Percentiles rank a stretch among this genome's conserved stretches.
Evolutionary conservation across 2,113 vertebrate species (phyloP).

Genomic region (Nothocercus julius): DNA sequence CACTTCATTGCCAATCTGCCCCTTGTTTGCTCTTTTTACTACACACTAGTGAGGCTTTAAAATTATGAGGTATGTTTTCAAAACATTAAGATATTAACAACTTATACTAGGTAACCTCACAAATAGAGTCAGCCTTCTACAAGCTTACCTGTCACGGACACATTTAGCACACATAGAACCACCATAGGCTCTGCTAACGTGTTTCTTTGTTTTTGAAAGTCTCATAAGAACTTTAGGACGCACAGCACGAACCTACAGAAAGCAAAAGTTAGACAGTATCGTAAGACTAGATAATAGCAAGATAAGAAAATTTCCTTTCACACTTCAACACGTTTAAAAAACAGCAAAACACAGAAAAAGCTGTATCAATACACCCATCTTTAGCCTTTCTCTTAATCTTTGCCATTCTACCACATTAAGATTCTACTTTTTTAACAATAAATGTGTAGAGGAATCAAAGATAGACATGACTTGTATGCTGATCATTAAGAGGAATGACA

Average conservation of each 20-base stretch:
- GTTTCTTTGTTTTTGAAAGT: constrained; percentile 97
- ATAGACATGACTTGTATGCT: neutral
- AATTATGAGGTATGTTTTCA: fast-evolving
- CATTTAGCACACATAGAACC: constrained; percentile 99
- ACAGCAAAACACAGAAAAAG: neutral
- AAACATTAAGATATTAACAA: fast-evolving
- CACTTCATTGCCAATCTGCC: fast-evolving
- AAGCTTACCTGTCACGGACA: constrained; percentile 94
- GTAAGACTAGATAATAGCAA: fast-evolving
- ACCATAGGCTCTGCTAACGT: constrained; percentile 96
- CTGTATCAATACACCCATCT: fast-evolving
- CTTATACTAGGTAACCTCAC: fast-evolving
- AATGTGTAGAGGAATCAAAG: neutral
- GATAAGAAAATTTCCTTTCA: neutral
- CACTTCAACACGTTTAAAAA: neutral
- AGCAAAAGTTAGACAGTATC: neutral
- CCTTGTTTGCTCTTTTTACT: neutral
- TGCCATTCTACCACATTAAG: neutral
- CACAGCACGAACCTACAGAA: constrained; percentile 89
- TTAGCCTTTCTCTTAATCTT: neutral
- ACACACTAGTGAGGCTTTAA: neutral
- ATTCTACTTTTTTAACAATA: too few relatives aligned
- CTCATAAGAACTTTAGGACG: constrained; percentile 98
- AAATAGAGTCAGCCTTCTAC: neutral
- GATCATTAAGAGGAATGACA: fast-evolving